Evolutionary conservation across 2,888 invertebrate genomes (phyloP).

Genomic region (Sympetrum striolatum): DNA sequence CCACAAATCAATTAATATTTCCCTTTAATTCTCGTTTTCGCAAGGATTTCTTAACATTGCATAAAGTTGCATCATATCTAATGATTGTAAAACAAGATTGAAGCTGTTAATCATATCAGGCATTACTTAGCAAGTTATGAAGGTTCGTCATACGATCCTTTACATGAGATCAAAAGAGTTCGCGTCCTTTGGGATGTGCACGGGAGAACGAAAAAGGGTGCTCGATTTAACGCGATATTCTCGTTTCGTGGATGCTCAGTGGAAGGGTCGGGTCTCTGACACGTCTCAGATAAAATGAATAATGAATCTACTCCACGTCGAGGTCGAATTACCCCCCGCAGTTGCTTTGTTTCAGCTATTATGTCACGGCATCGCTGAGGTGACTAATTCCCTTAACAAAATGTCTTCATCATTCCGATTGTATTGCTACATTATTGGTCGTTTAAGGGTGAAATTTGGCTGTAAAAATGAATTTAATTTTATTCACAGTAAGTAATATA

Average conservation of each 20-base stretch:
- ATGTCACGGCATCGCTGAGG: background rate
- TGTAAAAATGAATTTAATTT: no score
- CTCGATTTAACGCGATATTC: background rate
- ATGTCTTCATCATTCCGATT: no score
- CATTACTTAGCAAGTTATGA: background rate
- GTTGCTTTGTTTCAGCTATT: background rate
- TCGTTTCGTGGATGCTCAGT: background rate
- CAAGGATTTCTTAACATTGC: no score
- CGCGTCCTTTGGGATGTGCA: background rate
- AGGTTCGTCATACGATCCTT: background rate
- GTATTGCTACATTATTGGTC: no score
- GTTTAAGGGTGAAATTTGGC: no score
- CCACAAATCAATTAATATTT: no score
- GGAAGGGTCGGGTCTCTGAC: background rate
- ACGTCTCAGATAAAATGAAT: background rate
- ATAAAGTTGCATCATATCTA: background rate
- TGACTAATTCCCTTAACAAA: no score
- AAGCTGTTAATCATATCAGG: background rate
- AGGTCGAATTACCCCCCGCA: background rate
- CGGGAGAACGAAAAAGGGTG: background rate
- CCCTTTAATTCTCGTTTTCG: no score
- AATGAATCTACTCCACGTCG: background rate
- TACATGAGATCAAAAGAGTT: background rate
- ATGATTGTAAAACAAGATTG: background rate
- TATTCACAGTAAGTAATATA: no score